Conservation (phyloP, 2,113 vertebrate genomes). For the Cochlearius cochlearius region DNA sequence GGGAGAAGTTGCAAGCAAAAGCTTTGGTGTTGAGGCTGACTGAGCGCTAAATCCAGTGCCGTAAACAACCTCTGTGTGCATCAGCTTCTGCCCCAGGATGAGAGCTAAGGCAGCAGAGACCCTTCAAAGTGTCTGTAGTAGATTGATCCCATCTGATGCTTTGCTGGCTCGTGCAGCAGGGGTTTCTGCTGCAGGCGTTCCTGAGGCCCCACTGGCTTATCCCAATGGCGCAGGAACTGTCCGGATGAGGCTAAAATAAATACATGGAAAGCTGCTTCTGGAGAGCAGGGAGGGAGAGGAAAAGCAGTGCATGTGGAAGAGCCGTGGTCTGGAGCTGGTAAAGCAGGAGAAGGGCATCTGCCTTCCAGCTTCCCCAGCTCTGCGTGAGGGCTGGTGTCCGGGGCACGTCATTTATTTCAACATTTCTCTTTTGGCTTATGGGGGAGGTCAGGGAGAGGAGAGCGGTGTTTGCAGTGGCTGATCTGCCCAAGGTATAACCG, state of each 20-base stretch:
- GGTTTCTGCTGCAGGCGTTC: background rate
- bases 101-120: rapidly evolving
- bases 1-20: background rate
- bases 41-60: background rate
- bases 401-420: background rate
- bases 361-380: background rate
- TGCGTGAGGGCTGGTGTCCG: background rate
- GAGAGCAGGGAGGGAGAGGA: background rate
- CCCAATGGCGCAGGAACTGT: background rate
- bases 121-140: background rate
- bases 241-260: background rate
- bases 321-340: background rate
- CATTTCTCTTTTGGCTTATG: background rate
- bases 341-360: background rate
- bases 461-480: background rate
- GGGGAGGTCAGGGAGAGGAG: background rate
- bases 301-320: background rate
- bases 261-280: background rate
- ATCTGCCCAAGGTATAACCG: background rate
- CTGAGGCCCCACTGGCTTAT: background rate
- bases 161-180: background rate
- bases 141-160: background rate
- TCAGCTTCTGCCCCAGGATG: background rate
- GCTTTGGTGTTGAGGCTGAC: background rate
- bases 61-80: rapidly evolving